Evolutionary conservation across 1,140 invertebrate species (phyloP), one percentile per base, ranked within the genome.

Genomic region (Drosophila asahinai): DNA sequence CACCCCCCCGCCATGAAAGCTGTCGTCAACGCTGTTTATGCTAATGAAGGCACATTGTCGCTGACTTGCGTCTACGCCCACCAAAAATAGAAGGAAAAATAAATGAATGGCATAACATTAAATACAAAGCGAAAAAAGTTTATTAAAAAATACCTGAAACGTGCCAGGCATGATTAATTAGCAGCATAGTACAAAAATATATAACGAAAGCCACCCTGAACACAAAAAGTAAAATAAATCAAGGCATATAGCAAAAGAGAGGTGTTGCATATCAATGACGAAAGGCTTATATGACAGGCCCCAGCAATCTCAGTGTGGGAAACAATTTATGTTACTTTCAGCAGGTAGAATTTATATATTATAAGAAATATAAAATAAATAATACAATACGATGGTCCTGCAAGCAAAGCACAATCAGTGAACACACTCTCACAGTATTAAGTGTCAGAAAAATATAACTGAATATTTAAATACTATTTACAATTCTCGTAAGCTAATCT

Each of bases 1-100:
- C 43, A 40, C 19, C 49, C 19, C 12, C 61, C 30, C 3, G n/a
- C 38, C 17, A 36, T 48, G 51, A 77, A 75, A 77, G 65, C 80
- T 83, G 71, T 77, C 64, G 77, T 57, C 75, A 77, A 49, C 66
- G 51, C 54, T 76, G 71, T 63, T 83, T 86, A 89, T 89, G 84
- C 86, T 90, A 89, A 89, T 87, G 81, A 89, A 81, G 77, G 75
- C 80, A 68, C 76, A 73, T 86, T 80, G 64, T 62, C 72, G 65
- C 36, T 78, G 52, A 9, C 42, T 42, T 48, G 57, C 45, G 67
- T 59, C 62, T 73, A 87, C 84, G 77, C 84, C 80, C 77, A 68
- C 86, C 48, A 70, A 68, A 66, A 61, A 66, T 52, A 58, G 25
- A 59, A 67, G 49, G 36, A 59, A 58, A 61, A 55, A 52, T 51